Conservation (phyloP, 2,113 vertebrate species). For the Percina caprodes region DNA sequence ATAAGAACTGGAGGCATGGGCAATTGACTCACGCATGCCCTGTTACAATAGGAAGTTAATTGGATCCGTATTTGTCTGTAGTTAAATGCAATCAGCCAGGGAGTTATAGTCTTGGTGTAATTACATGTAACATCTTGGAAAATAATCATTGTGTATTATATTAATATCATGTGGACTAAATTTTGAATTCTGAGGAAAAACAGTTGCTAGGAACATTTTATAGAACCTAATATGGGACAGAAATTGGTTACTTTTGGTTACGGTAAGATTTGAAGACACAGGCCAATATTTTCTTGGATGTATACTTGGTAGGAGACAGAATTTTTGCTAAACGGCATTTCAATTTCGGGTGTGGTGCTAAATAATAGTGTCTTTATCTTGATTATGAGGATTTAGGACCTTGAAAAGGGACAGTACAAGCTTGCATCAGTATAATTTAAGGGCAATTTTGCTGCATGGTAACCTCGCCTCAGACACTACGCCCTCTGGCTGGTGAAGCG, state of each 20-base stretch:
- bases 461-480: conserved; percentile 32
- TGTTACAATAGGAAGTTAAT: conserved; percentile 19
- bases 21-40: not conserved
- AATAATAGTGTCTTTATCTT: conserved; percentile 13
- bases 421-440: conserved; percentile 27
- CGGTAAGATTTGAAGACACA: not conserved
- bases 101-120: conserved; percentile 6
- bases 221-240: conserved; percentile 2
- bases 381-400: conserved; percentile 39
- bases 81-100: conserved; percentile 3
- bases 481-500: not conserved
- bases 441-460: conserved; percentile 29
- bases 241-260: not conserved
- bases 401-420: conserved; percentile 20
- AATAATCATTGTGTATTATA: conserved; percentile 22
- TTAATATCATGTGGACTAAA: conserved; percentile 43
- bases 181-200: not conserved
- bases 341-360: not conserved
- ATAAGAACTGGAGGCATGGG: not conserved
- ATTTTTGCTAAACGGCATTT: conserved; percentile 7
- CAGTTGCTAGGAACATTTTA: not conserved
- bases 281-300: conserved; percentile 17
- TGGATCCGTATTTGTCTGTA: conserved; percentile 11
- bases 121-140: conserved; percentile 37
- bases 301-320: not conserved